Conservation (phyloP, 2,797 vertebrate species). For the Pelodytes ibericus region DNA sequence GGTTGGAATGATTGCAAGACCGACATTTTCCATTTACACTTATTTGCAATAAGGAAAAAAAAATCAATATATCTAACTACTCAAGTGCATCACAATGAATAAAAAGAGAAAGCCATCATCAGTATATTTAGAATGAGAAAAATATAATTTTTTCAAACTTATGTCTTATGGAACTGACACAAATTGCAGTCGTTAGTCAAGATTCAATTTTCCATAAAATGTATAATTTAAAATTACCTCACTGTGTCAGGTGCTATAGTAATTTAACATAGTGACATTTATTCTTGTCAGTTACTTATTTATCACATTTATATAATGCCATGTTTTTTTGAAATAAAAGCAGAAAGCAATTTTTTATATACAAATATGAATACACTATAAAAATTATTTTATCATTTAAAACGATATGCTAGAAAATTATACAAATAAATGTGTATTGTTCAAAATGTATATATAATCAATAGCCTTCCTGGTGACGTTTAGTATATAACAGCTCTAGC, state of each 20-base stretch:
- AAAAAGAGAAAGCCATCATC: conserved; percentile 81
- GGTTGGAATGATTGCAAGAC: conserved; percentile 83
- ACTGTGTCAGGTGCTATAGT: conserved; percentile 75
- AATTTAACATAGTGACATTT: conserved; percentile 75
- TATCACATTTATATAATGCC: no score
- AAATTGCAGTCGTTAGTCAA: conserved; percentile 81
- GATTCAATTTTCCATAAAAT: conserved; percentile 81
- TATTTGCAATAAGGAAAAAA: conserved; percentile 77
- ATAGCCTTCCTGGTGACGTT: no score
- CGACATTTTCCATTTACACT: conserved; percentile 87
- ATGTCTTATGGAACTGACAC: conserved; percentile 84
- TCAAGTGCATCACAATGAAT: conserved; percentile 80
- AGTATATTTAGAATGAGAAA: conserved; percentile 82
- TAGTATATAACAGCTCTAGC: no score
- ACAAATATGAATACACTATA: no score
- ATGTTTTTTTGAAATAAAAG: no score
- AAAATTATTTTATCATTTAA: no score
- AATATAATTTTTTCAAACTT: conserved; percentile 82
- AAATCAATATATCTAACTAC: conserved; percentile 87
- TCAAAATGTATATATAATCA: no score
- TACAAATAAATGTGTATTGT: no score
- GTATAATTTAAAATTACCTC: conserved; percentile 78
- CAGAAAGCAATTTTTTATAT: no score
- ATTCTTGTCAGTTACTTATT: conserved; percentile 18
- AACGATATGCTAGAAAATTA: no score